Evolutionary conservation across 1,140 invertebrate genomes (phyloP).

Genomic region (Drosophila busckii): DNA sequence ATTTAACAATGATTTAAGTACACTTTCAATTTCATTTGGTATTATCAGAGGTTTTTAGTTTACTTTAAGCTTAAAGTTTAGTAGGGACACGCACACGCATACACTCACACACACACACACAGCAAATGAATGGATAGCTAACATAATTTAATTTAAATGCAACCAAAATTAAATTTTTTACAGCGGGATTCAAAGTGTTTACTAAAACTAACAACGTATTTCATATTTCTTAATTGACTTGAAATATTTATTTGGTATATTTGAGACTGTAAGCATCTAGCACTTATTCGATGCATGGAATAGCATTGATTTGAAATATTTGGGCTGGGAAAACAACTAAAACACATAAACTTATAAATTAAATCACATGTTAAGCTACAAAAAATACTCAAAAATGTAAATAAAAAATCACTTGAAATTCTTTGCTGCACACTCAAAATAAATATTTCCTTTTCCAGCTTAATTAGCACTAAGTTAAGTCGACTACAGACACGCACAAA

Average conservation of each 20-base stretch:
- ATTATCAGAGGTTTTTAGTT: slow-evolving; percentile 28
- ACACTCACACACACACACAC: slow-evolving; percentile 5
- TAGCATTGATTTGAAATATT: no score
- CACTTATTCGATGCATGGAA: no score
- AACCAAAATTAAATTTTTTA: no score
- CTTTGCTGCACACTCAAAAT: no score
- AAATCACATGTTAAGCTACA: no score
- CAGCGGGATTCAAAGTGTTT: no score
- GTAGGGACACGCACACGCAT: background rate
- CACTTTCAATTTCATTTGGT: slow-evolving; percentile 64
- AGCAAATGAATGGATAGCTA: slow-evolving; percentile 1
- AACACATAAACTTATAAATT: slow-evolving; percentile 21
- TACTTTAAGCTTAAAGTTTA: slow-evolving; percentile 11
- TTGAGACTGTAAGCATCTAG: slow-evolving; percentile 15
- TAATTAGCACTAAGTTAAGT: background rate
- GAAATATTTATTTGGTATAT: slow-evolving; percentile 9
- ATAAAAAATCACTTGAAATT: slow-evolving; percentile 28
- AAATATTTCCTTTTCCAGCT: no score
- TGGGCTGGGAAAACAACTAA: background rate
- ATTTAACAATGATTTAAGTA: slow-evolving; percentile 65
- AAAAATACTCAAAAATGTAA: no score
- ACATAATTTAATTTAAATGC: no score
- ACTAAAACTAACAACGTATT: no score
- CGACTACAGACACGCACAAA: background rate
- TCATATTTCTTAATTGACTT: no score